A percentile compares a stretch with the other conserved stretches of the same genome.
Conservation (phyloP, 2,797 vertebrate species). For the Brachyalestes nurse region DNA sequence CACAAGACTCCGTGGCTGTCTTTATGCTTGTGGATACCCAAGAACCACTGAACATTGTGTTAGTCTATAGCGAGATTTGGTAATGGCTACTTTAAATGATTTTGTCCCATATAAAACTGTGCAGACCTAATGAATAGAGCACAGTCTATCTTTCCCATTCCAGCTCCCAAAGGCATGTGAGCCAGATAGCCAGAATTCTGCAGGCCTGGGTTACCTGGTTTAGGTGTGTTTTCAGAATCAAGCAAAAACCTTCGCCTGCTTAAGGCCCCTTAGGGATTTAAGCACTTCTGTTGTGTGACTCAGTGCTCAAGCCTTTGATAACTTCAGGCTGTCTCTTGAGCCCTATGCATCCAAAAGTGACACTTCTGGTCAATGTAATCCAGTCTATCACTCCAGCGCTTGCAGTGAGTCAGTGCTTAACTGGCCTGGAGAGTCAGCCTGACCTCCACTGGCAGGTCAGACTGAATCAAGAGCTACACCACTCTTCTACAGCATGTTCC, state of each 20-base stretch:
- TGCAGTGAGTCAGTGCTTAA: constrained; percentile 54
- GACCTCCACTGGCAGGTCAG: constrained; percentile 37
- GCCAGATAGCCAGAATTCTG: background rate
- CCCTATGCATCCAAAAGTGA: constrained; percentile 61
- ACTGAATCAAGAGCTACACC: background rate
- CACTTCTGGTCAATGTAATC: constrained; percentile 74
- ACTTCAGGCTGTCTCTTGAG: constrained; percentile 60
- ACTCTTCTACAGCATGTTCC: background rate
- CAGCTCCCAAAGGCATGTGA: background rate
- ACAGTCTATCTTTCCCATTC: background rate
- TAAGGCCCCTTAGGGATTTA: background rate
- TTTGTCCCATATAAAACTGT: background rate
- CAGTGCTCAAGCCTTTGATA: constrained; percentile 59
- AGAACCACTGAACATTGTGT: no score
- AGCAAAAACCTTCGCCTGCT: background rate
- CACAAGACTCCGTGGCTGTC: no score
- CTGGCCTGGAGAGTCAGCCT: constrained; percentile 30
- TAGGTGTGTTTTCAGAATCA: background rate
- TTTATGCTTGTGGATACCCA: no score
- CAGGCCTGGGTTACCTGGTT: background rate
- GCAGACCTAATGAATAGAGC: background rate
- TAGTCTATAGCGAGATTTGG: no score
- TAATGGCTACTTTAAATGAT: background rate
- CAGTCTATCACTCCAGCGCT: constrained; percentile 57
- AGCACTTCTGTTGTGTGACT: background rate